phyloP scores from a whole-genome alignment of 1,140 invertebrate species.

The Diachasma alloeum region DNA sequence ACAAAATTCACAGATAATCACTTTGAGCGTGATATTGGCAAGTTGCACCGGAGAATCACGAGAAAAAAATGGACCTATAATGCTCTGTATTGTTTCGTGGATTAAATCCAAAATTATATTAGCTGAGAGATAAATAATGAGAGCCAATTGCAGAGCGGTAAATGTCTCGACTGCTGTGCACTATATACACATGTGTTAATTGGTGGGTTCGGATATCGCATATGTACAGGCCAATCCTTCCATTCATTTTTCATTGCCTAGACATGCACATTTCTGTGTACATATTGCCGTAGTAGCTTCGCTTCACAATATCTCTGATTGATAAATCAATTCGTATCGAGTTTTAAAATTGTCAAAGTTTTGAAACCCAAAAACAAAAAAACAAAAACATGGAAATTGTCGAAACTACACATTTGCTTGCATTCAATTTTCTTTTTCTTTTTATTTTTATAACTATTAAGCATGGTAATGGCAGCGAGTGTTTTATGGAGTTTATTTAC shows the following conservation, averaged over 20 bases:
- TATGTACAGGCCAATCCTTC: conserved; percentile 5
- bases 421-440: conserved; percentile 36
- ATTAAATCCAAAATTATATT: conserved; percentile 15
- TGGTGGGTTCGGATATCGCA: conserved; percentile 8
- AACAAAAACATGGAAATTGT: no score
- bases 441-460: conserved; percentile 55
- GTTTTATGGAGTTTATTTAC: not conserved
- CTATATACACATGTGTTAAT: not conserved
- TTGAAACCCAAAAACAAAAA: not conserved
- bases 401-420: not conserved
- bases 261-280: not conserved
- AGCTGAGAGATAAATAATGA: conserved; percentile 64
- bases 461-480: conserved; percentile 60
- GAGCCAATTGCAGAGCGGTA: conserved; percentile 65
- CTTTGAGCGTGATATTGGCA: not conserved
- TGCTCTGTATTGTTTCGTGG: not conserved
- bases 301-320: conserved; percentile 13
- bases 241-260: not conserved
- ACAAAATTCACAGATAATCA: not conserved
- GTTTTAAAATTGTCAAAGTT: conserved; percentile 33
- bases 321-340: conserved; percentile 37
- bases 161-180: conserved; percentile 58
- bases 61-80: conserved; percentile 1
- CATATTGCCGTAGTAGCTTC: conserved; percentile 14
- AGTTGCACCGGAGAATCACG: not conserved